A percentile compares a stretch with the other conserved stretches of the same genome.
Conservation (phyloP, 2,888 invertebrate species). For the Drepana falcataria region DNA sequence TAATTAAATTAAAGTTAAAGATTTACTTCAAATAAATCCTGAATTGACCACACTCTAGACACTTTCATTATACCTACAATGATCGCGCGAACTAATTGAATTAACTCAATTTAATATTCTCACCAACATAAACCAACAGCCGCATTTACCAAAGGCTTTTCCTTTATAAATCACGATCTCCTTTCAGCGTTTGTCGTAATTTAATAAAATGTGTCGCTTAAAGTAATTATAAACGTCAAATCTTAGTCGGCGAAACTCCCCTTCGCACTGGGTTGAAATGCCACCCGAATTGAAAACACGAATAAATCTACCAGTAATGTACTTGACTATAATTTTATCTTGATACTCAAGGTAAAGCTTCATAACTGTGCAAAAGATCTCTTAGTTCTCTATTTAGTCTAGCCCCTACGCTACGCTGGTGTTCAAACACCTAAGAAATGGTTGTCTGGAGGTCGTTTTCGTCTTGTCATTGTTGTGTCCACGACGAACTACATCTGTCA, state of each 20-base stretch:
- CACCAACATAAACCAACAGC: constrained; percentile 27
- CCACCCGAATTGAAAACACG: too few relatives aligned
- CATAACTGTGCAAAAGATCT: too few relatives aligned
- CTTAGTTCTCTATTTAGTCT: too few relatives aligned
- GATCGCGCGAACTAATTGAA: constrained; percentile 12
- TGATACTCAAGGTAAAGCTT: too few relatives aligned
- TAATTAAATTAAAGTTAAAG: too few relatives aligned
- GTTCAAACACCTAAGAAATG: too few relatives aligned
- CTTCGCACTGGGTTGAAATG: constrained; percentile 10
- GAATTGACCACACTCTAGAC: not conserved
- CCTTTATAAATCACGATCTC: constrained; percentile 37
- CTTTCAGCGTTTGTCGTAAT: constrained; percentile 31
- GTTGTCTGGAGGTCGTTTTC: too few relatives aligned
- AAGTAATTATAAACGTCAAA: constrained; percentile 37
- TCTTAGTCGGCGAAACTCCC: constrained; percentile 14
- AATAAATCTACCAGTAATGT: not conserved
- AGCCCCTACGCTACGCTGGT: too few relatives aligned
- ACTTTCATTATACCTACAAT: not conserved
- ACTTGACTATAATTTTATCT: not conserved
- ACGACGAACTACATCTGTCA: too few relatives aligned
- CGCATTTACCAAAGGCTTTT: constrained; percentile 23
- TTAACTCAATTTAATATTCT: constrained; percentile 15
- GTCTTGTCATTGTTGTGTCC: too few relatives aligned
- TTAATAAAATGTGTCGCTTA: constrained; percentile 38
- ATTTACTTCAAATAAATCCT: not conserved